Evolutionary conservation across 2,888 invertebrate species (phyloP), one percentile per base, ranked within the genome.

Genomic region (Drosophila meridiana): DNA sequence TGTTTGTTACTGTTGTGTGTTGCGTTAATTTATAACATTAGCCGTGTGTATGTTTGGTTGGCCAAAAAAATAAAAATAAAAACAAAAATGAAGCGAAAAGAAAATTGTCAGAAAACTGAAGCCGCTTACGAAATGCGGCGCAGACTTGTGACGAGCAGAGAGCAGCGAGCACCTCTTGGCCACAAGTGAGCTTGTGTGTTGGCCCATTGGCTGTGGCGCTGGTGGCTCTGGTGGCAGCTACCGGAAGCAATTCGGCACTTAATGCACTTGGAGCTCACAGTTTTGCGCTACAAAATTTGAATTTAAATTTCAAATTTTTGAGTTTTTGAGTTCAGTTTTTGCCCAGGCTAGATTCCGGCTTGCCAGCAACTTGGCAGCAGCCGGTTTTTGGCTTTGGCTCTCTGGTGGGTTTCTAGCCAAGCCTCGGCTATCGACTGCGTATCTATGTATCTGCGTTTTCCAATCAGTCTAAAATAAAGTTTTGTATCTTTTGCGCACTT

Each of bases 161-260:
- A 65, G 43, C 67, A 58, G 60, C 77, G 55, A 65, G 43, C 73
- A 55, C 36, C 65, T 50, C 50, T 63, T 58, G 58, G 58, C 32
- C 45, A 58, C 26, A 14, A 45, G 58, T 45, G 58, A 56, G 40
- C 40, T 40, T 58, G 58, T 34, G 11, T 80, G 66, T 82, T 82
- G 82, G 77, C 62, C 69, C 73, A 77, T 61, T 69, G 77, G 77
- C 61, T 20, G 36, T 28, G 62, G 28, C 36, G 73, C 55, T 13
- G 36, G 11, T 1, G 5, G 59, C 61, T 66, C 58, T 40, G 43
- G 53, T 58, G 43, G 53, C 14, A 56, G 83, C 75, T 85, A 87
- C 85, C 87, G 86, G 86, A 86, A 86, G 86, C 83, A 81, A 86
- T 81, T 84, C 80, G 62, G 73, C 84, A 80, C 73, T 80, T 82